Percentiles rank a stretch among this genome's conserved stretches.
Conservation (phyloP, 2,797 vertebrate species). For the Amazona finschi region DNA sequence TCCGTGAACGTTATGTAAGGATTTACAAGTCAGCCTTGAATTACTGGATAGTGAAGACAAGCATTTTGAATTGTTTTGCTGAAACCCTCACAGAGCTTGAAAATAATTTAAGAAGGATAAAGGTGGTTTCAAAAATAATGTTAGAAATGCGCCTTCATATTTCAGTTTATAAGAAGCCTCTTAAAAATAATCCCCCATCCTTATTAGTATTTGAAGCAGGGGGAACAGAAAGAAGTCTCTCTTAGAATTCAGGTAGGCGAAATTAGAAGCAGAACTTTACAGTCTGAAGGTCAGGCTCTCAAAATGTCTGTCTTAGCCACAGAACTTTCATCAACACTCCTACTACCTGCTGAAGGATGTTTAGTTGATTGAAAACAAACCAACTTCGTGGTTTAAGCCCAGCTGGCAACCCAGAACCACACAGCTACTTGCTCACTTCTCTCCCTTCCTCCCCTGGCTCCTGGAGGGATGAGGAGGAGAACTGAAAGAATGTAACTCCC, state of each 20-base stretch:
- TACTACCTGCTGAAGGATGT: neutral
- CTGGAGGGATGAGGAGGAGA: too few species aligned
- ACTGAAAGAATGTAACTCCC: too few species aligned
- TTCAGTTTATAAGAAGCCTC: neutral
- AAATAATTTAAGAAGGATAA: conserved; percentile 18
- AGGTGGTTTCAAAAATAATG: neutral
- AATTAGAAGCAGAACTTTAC: neutral
- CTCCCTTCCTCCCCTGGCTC: too few species aligned
- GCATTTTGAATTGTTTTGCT: neutral
- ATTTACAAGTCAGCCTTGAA: conserved; percentile 11
- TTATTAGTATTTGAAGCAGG: neutral
- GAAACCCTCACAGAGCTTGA: neutral
- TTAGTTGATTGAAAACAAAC: neutral
- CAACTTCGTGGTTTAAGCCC: too few species aligned
- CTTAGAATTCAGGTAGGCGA: neutral
- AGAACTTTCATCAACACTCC: neutral
- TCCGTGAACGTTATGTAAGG: neutral
- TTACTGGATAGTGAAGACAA: neutral
- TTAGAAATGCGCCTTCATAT: neutral
- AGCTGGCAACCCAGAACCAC: too few species aligned
- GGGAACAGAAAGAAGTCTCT: neutral
- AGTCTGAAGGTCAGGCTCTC: neutral
- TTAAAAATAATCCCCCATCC: neutral
- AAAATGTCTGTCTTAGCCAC: neutral
- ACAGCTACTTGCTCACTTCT: too few species aligned